Evolutionary conservation across 1,140 invertebrate species (phyloP).

Genomic region (Pseudomyrmex flavicornis): DNA sequence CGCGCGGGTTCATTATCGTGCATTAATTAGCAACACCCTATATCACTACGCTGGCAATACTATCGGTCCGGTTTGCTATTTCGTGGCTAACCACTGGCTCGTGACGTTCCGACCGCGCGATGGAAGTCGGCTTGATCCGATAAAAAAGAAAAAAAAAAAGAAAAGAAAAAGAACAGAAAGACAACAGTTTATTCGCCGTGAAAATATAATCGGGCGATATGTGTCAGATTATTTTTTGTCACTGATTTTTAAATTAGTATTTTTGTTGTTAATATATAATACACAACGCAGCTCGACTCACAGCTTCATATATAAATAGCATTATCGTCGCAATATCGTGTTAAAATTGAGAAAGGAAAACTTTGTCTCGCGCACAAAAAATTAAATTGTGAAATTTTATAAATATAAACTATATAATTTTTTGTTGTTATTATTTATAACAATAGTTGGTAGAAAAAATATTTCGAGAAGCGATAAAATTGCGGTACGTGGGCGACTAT

Average conservation of each 20-base stretch:
- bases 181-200: conserved; percentile 29
- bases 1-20: conserved; percentile 76
- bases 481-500: no score
- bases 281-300: no score
- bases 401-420: no score
- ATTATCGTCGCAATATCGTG: no score
- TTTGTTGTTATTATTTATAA: neutral
- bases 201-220: conserved; percentile 1
- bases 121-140: conserved; percentile 59
- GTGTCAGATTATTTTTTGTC: neutral
- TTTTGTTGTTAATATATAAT: no score
- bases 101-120: conserved; percentile 59
- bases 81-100: conserved; percentile 73
- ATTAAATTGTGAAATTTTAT: no score
- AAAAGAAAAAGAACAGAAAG: neutral
- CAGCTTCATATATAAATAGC: no score
- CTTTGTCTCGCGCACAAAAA: no score
- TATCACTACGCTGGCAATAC: conserved; percentile 69
- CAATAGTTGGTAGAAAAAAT: neutral
- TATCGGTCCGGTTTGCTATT: conserved; percentile 71
- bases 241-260: neutral
- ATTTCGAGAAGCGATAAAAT: neutral
- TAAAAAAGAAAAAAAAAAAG: conserved; percentile 21
- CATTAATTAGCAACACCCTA: conserved; percentile 78
- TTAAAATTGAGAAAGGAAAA: no score